A percentile compares a stretch with the other conserved stretches of the same genome.
phyloP scores from a whole-genome alignment of 2,888 invertebrate genomes.

The Petrophora chlorosata region DNA sequence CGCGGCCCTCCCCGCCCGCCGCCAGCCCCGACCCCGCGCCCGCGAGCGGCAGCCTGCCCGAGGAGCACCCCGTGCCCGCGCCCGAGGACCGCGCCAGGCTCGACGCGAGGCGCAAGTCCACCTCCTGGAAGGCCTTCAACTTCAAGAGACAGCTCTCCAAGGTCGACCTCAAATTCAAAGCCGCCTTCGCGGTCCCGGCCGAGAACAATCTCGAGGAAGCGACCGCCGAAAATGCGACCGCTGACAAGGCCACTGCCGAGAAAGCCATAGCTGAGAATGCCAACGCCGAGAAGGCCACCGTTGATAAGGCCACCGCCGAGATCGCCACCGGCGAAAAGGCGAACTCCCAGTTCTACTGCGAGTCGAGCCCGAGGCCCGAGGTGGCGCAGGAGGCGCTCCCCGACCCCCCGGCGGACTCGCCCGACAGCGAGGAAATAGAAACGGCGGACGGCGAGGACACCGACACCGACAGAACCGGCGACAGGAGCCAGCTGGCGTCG shows the following conservation, averaged over 20 bases:
- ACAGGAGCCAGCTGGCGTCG: constrained; percentile 1
- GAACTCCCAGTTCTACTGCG: constrained; percentile 72
- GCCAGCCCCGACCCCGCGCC: constrained; percentile 39
- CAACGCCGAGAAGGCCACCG: constrained; percentile 69
- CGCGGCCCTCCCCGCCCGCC: constrained; percentile 38
- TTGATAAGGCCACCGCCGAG: constrained; percentile 58
- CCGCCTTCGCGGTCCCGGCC: constrained; percentile 81
- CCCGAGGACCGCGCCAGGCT: constrained; percentile 54
- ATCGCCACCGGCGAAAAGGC: constrained; percentile 57
- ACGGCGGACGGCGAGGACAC: constrained; percentile 3
- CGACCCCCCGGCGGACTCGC: constrained; percentile 31
- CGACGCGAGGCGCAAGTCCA: constrained; percentile 85
- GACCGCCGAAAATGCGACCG: constrained; percentile 55
- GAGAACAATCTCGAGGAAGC: constrained; percentile 67
- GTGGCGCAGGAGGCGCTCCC: constrained; percentile 44
- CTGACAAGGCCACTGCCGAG: too few relatives aligned
- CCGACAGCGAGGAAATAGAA: constrained; percentile 46
- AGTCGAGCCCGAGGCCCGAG: constrained; percentile 40
- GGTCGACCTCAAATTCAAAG: constrained; percentile 90
- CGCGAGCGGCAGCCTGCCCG: constrained; percentile 36
- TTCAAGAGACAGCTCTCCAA: constrained; percentile 92
- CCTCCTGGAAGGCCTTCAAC: constrained; percentile 90
- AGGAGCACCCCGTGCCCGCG: constrained; percentile 39
- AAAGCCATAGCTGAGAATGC: too few relatives aligned
- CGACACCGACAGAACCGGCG: not conserved